Evolutionary conservation across 2,113 vertebrate genomes (phyloP).

Genomic region (Odocoileus hemionus): DNA sequence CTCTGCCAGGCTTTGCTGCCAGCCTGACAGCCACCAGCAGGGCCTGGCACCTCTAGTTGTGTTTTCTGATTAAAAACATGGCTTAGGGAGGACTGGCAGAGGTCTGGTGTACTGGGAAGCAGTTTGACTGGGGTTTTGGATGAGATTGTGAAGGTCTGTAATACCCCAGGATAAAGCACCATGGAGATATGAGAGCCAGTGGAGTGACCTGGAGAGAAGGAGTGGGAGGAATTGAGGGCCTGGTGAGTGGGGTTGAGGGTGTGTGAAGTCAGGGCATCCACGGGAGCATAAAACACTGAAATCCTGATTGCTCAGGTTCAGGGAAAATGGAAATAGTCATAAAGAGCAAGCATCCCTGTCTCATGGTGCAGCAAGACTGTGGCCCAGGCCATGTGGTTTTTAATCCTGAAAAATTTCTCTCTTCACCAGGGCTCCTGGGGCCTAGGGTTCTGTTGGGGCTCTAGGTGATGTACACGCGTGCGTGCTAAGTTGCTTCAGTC

Average conservation of each 20-base stretch:
- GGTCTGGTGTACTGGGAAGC: background rate
- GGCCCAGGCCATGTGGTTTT: background rate
- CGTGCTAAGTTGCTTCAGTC: background rate
- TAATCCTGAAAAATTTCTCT: background rate
- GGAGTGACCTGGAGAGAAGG: background rate
- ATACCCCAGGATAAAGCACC: background rate
- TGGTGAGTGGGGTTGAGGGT: background rate
- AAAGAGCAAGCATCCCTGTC: background rate
- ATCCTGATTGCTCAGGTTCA: background rate
- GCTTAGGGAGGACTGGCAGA: background rate
- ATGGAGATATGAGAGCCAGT: background rate
- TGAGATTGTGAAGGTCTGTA: background rate
- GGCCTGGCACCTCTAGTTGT: background rate
- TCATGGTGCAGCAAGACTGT: background rate
- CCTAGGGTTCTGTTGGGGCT: background rate
- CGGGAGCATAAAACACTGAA: background rate
- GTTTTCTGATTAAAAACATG: conserved; percentile 11
- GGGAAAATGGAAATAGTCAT: background rate
- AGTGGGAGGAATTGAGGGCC: background rate
- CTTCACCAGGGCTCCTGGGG: background rate
- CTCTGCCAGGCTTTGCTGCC: background rate
- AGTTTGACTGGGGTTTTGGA: background rate
- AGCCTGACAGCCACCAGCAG: background rate
- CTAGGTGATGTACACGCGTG: fast-evolving
- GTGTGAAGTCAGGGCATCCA: background rate